Percentiles rank a stretch among this genome's conserved stretches.
Evolutionary conservation across 2,797 vertebrate species (phyloP).

Genomic region (Craterocephalus amniculus): DNA sequence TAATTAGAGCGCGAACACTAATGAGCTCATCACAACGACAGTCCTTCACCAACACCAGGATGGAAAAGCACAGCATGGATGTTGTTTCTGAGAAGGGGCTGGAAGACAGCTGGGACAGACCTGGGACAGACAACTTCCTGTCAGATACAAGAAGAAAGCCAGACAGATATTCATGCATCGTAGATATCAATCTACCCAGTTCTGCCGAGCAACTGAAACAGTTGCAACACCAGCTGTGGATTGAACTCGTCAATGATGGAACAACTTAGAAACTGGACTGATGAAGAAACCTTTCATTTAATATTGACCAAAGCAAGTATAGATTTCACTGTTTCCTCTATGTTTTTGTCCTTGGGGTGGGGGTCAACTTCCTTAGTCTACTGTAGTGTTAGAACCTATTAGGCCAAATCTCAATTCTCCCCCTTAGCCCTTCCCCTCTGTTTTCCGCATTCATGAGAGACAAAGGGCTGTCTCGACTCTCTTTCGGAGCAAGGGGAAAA

Average conservation of each 20-base stretch:
- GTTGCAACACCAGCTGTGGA: neutral
- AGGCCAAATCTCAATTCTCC: no score
- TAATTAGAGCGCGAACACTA: slow-evolving; percentile 52
- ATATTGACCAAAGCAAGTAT: no score
- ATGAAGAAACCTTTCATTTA: neutral
- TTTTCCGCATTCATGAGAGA: no score
- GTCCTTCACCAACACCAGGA: neutral
- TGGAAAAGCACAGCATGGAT: neutral
- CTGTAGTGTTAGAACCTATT: no score
- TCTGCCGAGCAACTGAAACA: neutral
- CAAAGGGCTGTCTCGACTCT: no score
- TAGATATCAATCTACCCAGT: slow-evolving; percentile 22
- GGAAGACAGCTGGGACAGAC: slow-evolving; percentile 12
- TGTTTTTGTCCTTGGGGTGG: no score
- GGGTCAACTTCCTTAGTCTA: no score
- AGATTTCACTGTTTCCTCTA: no score
- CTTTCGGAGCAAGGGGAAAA: no score
- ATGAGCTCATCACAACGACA: slow-evolving; percentile 12
- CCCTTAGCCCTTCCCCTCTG: no score
- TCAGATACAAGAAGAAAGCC: neutral
- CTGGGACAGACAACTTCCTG: slow-evolving; percentile 21
- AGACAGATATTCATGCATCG: slow-evolving; percentile 16
- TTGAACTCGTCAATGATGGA: neutral
- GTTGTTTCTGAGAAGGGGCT: neutral
- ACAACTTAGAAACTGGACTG: neutral